Percentiles rank a stretch among this genome's conserved stretches.
phyloP scores from a whole-genome alignment of 2,888 invertebrate genomes.

The Athalia cordata region DNA sequence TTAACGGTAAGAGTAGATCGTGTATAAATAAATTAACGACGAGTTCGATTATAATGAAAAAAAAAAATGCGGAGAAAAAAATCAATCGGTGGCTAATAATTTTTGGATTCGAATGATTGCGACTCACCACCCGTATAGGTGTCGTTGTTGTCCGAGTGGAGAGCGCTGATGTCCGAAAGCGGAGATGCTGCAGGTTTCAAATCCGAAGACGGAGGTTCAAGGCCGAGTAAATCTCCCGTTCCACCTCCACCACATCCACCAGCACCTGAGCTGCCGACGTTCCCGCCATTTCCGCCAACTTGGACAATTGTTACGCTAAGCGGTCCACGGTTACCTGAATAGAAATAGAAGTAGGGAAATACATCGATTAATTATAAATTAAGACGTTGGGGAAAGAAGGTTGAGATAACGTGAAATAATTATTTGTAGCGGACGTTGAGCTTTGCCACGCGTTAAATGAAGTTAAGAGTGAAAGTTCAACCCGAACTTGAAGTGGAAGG shows the following conservation, averaged over 20 bases:
- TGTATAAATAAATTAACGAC: background rate
- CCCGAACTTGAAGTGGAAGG: no score
- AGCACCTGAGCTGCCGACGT: constrained; percentile 58
- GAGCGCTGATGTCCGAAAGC: constrained; percentile 66
- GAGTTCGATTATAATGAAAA: background rate
- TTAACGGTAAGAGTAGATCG: background rate
- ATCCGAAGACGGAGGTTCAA: constrained; percentile 64
- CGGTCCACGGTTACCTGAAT: constrained; percentile 70
- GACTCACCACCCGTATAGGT: constrained; percentile 62
- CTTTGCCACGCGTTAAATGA: no score
- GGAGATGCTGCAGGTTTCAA: constrained; percentile 67
- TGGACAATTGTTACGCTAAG: constrained; percentile 70
- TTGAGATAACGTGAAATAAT: no score
- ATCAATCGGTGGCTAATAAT: background rate
- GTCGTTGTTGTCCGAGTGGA: constrained; percentile 70
- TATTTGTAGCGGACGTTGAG: no score
- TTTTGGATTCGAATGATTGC: background rate
- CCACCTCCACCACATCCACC: constrained; percentile 58
- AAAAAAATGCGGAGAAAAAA: background rate
- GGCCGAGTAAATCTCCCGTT: constrained; percentile 65
- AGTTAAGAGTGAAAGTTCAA: no score
- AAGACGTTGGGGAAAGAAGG: no score
- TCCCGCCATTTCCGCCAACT: constrained; percentile 62
- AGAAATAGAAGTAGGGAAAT: constrained; percentile 42
- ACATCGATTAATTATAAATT: no score